phyloP scores from a whole-genome alignment of 1,140 invertebrate genomes.

The Drosophila varians region DNA sequence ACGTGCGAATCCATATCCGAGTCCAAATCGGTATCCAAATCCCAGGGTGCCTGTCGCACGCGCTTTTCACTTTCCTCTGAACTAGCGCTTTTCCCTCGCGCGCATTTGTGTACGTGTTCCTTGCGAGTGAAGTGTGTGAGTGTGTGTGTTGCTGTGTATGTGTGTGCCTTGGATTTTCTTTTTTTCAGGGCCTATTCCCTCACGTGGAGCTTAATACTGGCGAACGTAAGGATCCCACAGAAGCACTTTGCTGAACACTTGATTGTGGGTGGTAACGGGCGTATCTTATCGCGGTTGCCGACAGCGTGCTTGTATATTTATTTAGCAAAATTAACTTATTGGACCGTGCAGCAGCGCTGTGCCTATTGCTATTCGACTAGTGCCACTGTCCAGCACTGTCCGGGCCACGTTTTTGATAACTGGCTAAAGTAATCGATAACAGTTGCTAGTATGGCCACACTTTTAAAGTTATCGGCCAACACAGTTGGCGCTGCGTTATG shows the following conservation, averaged over 20 bases:
- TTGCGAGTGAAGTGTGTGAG: background rate
- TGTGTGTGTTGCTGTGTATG: background rate
- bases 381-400: background rate
- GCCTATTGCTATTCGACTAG: conserved; percentile 28
- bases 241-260: background rate
- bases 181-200: conserved; percentile 13
- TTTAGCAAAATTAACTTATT: conserved; percentile 44
- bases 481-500: background rate
- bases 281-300: conserved; percentile 6
- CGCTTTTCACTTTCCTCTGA: conserved; percentile 48
- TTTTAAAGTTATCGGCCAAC: background rate
- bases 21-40: background rate
- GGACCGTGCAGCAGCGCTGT: conserved; percentile 11
- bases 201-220: conserved; percentile 21
- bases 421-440: background rate
- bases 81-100: conserved; percentile 41
- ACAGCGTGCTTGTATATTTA: conserved; percentile 35
- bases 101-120: conserved; percentile 47
- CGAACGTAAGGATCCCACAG: background rate
- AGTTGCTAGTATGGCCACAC: background rate
- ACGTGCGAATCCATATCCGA: conserved; percentile 7
- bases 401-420: background rate
- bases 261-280: background rate
- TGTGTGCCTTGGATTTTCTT: conserved; percentile 5
- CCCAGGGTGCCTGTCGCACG: conserved; percentile 22